phyloP scores from a whole-genome alignment of 2,888 invertebrate genomes.

The Andrena flavipes region DNA sequence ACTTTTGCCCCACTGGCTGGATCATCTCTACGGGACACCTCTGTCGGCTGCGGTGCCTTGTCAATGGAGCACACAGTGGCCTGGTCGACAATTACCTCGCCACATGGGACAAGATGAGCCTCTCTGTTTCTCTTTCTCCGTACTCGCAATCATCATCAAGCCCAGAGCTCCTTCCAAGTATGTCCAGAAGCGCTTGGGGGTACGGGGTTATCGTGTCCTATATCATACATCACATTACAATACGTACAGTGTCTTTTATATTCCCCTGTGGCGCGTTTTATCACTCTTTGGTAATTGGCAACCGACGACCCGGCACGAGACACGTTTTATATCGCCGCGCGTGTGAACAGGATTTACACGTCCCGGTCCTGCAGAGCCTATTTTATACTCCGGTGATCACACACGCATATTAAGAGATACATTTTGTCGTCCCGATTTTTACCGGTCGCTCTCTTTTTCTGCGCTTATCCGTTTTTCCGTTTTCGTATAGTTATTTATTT shows the following conservation, averaged over 20 bases:
- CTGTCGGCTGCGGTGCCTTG: constrained; percentile 46
- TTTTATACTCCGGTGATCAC: constrained; percentile 43
- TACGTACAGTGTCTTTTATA: constrained; percentile 65
- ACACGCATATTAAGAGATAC: constrained; percentile 27
- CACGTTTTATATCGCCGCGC: constrained; percentile 56
- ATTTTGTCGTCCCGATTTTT: constrained; percentile 48
- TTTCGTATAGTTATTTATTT: constrained; percentile 10
- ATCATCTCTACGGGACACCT: constrained; percentile 38
- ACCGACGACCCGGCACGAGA: constrained; percentile 59
- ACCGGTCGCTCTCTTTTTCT: constrained; percentile 31
- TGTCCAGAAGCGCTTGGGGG: constrained; percentile 63
- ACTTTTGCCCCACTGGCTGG: constrained; percentile 46
- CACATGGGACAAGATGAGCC: constrained; percentile 57
- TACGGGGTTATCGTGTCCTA: constrained; percentile 73
- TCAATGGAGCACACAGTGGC: constrained; percentile 55
- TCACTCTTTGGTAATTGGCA: constrained; percentile 63
- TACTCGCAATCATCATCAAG: constrained; percentile 63
- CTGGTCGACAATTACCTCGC: constrained; percentile 69
- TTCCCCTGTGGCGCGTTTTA: constrained; percentile 63
- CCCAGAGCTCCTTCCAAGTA: constrained; percentile 66
- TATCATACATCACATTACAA: constrained; percentile 78
- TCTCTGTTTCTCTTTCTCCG: constrained; percentile 30
- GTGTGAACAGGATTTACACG: constrained; percentile 53
- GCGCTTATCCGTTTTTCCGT: constrained; percentile 36
- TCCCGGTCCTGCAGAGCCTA: constrained; percentile 54